A percentile compares a stretch with the other conserved stretches of the same genome.
Evolutionary conservation across 2,113 vertebrate species (phyloP).

Genomic region (Podarcis muralis): DNA sequence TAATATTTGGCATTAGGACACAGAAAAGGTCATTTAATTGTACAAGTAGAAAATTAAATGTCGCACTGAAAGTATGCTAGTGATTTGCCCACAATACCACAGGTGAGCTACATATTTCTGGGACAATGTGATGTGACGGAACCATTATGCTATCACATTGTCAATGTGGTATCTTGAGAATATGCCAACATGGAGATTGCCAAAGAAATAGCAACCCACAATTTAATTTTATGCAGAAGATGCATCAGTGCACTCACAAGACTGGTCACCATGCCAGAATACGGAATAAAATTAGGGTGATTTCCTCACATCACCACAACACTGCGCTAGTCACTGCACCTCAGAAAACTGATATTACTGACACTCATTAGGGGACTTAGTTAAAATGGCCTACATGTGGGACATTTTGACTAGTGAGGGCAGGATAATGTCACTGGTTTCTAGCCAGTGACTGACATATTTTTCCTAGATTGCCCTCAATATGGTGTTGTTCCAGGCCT

Average conservation of each 20-base stretch:
- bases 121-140: not conserved
- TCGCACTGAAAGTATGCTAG: accelerated
- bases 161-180: not conserved
- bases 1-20: not conserved
- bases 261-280: not conserved
- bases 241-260: not conserved
- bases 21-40: conserved; percentile 34
- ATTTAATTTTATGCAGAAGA: not conserved
- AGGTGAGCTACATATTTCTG: not conserved
- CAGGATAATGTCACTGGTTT: too few species aligned
- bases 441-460: too few species aligned
- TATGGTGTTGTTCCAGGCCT: not conserved
- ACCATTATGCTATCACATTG: not conserved
- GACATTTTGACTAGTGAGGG: not conserved
- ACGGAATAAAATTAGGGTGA: not conserved
- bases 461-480: not conserved
- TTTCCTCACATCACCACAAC: not conserved
- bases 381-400: not conserved
- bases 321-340: not conserved
- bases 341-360: not conserved
- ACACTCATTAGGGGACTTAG: not conserved
- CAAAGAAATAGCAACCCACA: not conserved
- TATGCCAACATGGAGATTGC: not conserved
- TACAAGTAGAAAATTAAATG: conserved; percentile 11
- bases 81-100: not conserved